Percentiles rank a stretch among this genome's conserved stretches.
Conservation (phyloP, 2,797 vertebrate species). For the Phoxinus dragarum region DNA sequence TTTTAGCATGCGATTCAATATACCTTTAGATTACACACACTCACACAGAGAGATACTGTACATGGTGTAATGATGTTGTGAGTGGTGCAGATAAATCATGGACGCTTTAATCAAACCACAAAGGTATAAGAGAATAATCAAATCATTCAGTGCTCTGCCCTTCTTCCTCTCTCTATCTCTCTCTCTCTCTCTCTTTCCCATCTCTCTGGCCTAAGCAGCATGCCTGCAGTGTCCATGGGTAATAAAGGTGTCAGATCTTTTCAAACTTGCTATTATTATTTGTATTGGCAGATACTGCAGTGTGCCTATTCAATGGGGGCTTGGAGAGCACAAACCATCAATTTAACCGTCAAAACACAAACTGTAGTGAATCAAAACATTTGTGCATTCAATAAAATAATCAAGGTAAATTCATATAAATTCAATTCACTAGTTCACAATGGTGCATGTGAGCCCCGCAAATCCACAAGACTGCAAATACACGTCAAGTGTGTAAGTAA, state of each 20-base stretch:
- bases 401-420: background rate
- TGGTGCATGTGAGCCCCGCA: background rate
- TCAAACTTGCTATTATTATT: conserved; percentile 64
- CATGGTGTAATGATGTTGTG: conserved; percentile 77
- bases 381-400: too few species aligned
- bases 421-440: background rate
- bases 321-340: conserved; percentile 5
- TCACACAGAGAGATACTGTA: conserved; percentile 59
- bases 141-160: conserved; percentile 72
- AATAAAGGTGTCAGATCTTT: conserved; percentile 68
- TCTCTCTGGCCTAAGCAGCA: conserved; percentile 54
- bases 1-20: conserved; percentile 59
- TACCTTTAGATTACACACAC: conserved; percentile 46
- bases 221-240: conserved; percentile 57
- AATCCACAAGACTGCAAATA: background rate
- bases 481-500: background rate
- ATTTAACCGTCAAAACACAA: background rate
- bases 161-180: conserved; percentile 63
- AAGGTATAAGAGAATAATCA: conserved; percentile 77
- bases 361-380: background rate
- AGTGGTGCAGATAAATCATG: conserved; percentile 79
- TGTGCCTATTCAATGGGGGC: background rate
- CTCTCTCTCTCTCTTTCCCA: conserved; percentile 58
- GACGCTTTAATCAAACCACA: conserved; percentile 78
- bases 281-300: conserved; percentile 40